Evolutionary conservation across 2,113 vertebrate genomes (phyloP).

Genomic region (Donacobius atricapilla): DNA sequence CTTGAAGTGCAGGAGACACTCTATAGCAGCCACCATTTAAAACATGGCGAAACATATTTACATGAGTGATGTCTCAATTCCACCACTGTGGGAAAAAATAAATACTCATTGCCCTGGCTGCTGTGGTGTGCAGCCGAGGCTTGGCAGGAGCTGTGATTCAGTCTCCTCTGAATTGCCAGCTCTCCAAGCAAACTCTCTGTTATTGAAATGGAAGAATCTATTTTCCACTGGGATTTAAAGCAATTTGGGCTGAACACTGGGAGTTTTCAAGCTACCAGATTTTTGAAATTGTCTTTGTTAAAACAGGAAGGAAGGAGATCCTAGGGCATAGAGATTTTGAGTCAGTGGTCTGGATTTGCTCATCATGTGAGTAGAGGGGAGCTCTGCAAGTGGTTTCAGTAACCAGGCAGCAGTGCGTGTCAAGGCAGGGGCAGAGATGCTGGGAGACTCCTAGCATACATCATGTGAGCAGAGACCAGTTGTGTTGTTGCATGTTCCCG

Average conservation of each 20-base stretch:
- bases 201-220: neutral
- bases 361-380: neutral
- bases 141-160: conserved; percentile 4
- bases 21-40: neutral
- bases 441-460: neutral
- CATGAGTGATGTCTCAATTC: neutral
- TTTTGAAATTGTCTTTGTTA: neutral
- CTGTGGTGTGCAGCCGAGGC: neutral
- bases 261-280: neutral
- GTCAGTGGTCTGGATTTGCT: neutral
- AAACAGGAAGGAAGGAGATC: neutral
- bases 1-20: neutral
- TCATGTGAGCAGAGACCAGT: neutral
- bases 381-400: neutral
- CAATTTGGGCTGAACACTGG: neutral
- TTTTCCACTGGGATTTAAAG: neutral
- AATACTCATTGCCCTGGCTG: neutral
- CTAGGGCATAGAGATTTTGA: neutral
- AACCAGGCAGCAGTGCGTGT: neutral
- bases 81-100: conserved; percentile 12
- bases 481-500: accelerated
- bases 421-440: neutral
- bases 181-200: conserved; percentile 4
- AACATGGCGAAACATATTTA: neutral
- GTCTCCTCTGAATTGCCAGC: conserved; percentile 10